Evolutionary conservation across 2,888 invertebrate species (phyloP).

Genomic region (Teleogryllus oceanicus): DNA sequence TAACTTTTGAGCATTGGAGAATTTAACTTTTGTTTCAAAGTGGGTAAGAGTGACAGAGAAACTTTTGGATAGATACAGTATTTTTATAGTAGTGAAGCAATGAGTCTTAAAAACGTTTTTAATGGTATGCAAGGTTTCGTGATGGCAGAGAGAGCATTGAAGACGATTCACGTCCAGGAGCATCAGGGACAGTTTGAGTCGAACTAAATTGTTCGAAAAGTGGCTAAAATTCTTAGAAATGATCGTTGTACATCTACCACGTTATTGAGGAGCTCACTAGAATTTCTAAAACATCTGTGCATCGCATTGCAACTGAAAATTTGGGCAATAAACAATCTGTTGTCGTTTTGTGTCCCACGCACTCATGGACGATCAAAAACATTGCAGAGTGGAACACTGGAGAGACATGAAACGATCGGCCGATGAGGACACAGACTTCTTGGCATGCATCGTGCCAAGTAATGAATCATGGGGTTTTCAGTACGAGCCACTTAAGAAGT

Average conservation of each 20-base stretch:
- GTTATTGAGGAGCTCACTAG: neutral
- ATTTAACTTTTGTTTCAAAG: constrained; percentile 10
- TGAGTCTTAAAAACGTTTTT: neutral
- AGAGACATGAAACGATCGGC: too few species aligned
- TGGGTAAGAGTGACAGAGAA: neutral
- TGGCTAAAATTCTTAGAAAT: neutral
- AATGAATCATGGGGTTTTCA: neutral
- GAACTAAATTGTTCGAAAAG: neutral
- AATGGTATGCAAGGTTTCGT: too few species aligned
- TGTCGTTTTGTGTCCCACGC: neutral
- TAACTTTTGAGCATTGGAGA: neutral
- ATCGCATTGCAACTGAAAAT: neutral
- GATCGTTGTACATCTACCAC: neutral
- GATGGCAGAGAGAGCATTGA: too few species aligned
- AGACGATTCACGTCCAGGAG: too few species aligned
- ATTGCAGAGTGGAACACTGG: too few species aligned
- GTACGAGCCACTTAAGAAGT: constrained; percentile 20
- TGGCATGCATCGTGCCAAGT: neutral
- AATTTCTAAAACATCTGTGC: neutral
- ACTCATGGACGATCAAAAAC: too few species aligned
- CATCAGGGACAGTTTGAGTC: neutral
- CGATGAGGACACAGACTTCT: neutral
- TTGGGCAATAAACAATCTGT: neutral
- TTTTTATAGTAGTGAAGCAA: constrained; percentile 18
- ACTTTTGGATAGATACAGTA: neutral